Conservation (phyloP, 2,113 vertebrate species). For the Narcine bancroftii region DNA sequence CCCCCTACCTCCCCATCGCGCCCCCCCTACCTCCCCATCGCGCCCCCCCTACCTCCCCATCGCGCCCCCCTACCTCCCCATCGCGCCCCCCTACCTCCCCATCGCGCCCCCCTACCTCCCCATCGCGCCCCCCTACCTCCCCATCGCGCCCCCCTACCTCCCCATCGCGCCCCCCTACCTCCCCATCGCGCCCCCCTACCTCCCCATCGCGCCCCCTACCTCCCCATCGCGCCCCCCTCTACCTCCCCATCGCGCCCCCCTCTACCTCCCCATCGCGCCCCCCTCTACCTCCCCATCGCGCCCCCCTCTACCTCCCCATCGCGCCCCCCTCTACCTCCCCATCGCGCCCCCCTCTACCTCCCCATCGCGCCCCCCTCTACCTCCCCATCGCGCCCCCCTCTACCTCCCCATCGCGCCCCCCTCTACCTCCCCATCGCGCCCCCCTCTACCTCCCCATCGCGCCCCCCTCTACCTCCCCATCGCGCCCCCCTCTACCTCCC, state of each 20-base stretch:
- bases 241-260: no score
- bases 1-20: no score
- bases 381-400: no score
- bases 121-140: not conserved
- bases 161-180: not conserved
- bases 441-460: accelerated
- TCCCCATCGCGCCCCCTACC: not conserved
- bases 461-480: not conserved
- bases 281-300: no score
- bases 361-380: not conserved
- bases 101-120: not conserved
- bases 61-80: no score
- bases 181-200: not conserved
- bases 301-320: no score
- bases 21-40: not conserved
- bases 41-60: no score
- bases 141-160: not conserved
- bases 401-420: not conserved
- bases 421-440: not conserved
- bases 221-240: not conserved
- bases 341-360: not conserved
- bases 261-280: no score
- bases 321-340: not conserved
- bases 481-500: accelerated
- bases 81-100: not conserved